These are phyloP conservation scores for Chrysogorgia sp. DNA, from an alignment of 92 coral and sea anemone genomes.

Conservation along the genomic window DNA sequence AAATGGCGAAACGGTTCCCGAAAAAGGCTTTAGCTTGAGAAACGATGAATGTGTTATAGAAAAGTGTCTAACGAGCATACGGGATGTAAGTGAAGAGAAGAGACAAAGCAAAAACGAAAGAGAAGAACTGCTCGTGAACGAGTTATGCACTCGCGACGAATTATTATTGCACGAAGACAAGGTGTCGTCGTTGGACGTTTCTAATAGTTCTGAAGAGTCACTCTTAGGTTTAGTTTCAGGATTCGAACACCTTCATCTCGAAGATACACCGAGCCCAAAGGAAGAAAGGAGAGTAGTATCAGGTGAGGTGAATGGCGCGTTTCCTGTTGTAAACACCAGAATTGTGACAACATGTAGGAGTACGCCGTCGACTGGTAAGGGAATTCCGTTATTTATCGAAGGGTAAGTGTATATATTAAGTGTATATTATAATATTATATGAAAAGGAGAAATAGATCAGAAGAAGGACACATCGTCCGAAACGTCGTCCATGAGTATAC, in stretches of 20 bases:
- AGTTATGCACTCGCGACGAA: neutral
- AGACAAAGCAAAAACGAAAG: neutral
- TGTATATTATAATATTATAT: no score
- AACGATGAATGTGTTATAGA: neutral
- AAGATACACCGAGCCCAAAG: neutral
- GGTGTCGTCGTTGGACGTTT: conserved; percentile 8
- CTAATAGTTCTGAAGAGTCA: conserved; percentile 39
- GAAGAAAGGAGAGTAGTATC: neutral
- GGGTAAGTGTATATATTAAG: conserved; percentile 42
- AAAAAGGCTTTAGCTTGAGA: neutral
- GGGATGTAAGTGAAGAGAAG: neutral
- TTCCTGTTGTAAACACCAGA: neutral
- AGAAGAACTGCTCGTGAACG: neutral
- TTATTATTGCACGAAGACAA: neutral
- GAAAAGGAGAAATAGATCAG: neutral
- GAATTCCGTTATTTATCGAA: conserved; percentile 37
- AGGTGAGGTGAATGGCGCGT: neutral
- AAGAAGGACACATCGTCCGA: no score
- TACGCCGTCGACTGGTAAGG: neutral
- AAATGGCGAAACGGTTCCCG: neutral
- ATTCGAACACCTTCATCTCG: conserved; percentile 9
- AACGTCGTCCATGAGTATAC: no score
- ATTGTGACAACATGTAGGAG: neutral
- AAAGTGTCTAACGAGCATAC: neutral
- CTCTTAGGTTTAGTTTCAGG: conserved; percentile 18